These are phyloP conservation scores for Frankliniella intonsa DNA, from an alignment of 2,888 invertebrate species.

Conservation along the genomic window DNA sequence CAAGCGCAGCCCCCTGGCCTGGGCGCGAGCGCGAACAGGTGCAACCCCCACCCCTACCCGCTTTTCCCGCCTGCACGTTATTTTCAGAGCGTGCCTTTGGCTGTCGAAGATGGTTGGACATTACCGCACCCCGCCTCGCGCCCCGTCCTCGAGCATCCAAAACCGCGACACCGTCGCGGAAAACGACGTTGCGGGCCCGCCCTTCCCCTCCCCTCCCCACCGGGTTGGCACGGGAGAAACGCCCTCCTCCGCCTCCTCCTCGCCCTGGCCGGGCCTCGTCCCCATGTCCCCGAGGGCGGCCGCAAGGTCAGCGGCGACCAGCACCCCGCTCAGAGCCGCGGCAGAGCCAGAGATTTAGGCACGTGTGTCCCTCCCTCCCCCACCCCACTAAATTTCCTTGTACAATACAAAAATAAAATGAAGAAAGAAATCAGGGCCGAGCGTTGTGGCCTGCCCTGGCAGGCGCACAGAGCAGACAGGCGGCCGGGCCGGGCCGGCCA, in stretches of 20 bases:
- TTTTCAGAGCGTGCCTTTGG: conserved; percentile 13
- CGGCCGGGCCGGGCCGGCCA: no score
- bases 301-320: no score
- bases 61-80: neutral
- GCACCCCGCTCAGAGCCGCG: no score
- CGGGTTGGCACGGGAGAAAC: no score
- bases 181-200: no score
- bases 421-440: neutral
- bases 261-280: no score
- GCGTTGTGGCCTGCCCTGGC: neutral
- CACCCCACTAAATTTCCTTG: neutral
- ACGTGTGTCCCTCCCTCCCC: neutral
- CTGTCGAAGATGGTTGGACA: no score
- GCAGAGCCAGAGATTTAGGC: neutral
- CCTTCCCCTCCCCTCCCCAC: no score
- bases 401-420: neutral
- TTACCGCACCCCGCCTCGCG: neutral
- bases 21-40: neutral
- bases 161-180: no score
- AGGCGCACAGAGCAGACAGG: neutral
- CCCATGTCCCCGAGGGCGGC: no score
- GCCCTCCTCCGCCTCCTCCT: no score
- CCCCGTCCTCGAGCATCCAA: neutral
- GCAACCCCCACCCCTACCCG: neutral
- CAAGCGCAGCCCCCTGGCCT: neutral